Conservation (phyloP, 2,797 vertebrate genomes). For the Eulemur albifrons region DNA sequence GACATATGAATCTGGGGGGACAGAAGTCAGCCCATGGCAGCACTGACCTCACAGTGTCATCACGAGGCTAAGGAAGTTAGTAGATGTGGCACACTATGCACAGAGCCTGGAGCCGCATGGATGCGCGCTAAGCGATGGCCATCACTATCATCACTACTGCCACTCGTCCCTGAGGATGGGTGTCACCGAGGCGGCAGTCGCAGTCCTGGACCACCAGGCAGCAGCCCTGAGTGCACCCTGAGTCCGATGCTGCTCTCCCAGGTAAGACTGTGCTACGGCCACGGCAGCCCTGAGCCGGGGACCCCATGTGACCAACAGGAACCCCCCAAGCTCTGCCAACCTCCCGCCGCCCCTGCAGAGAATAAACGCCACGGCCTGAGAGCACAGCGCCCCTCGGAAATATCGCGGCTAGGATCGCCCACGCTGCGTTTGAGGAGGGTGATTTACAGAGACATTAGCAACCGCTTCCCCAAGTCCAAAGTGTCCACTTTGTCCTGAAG, state of each 20-base stretch:
- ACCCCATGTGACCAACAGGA: no score
- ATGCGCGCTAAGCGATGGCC: background rate
- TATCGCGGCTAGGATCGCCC: fast-evolving
- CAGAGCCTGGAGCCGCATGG: no score
- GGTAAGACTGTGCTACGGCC: fast-evolving
- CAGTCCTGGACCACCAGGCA: fast-evolving
- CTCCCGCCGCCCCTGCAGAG: background rate
- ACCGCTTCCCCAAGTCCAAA: no score
- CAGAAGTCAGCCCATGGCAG: fast-evolving
- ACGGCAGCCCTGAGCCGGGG: background rate
- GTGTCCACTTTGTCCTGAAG: background rate
- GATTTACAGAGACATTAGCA: fast-evolving
- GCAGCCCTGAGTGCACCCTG: fast-evolving
- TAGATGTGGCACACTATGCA: background rate
- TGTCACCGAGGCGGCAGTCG: fast-evolving
- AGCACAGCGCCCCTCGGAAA: fast-evolving
- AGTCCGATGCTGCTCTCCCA: background rate
- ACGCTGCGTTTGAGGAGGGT: fast-evolving
- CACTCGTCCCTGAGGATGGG: fast-evolving
- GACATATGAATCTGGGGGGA: background rate
- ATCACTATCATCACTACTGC: fast-evolving
- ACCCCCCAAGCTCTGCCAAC: fast-evolving
- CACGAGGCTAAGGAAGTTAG: no score
- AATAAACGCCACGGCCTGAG: fast-evolving
- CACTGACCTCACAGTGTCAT: no score